A percentile compares a stretch with the other conserved stretches of the same genome.
These are phyloP conservation scores for Equus przewalskii DNA, from an alignment of 2,113 vertebrate genomes.

Conservation along the genomic window DNA sequence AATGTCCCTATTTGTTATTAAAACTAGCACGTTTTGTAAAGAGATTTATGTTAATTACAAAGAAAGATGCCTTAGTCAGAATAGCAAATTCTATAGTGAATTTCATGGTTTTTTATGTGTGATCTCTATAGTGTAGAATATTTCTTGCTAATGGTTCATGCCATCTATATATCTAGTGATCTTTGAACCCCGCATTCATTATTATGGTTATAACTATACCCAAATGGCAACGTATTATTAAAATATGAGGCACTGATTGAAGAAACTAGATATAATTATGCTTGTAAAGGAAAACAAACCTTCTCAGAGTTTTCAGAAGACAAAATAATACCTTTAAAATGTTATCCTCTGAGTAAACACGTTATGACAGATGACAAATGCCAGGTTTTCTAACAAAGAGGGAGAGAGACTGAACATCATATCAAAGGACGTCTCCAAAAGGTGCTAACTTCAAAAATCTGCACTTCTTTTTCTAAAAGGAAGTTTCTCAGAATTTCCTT, in stretches of 20 bases:
- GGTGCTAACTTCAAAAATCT: conserved; percentile 34
- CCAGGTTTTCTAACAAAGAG: conserved; percentile 57
- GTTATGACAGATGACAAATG: conserved; percentile 70
- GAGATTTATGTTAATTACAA: conserved; percentile 81
- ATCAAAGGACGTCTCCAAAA: conserved; percentile 59
- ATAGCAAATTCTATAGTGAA: conserved; percentile 74
- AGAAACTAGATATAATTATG: conserved; percentile 79
- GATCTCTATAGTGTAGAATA: conserved; percentile 73
- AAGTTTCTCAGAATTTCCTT: conserved; percentile 38
- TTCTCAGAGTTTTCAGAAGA: conserved; percentile 78
- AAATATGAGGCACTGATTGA: conserved; percentile 82
- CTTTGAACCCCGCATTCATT: conserved; percentile 82
- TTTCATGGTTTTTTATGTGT: conserved; percentile 71
- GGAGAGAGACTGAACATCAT: not conserved
- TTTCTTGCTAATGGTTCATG: conserved; percentile 82
- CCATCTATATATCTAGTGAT: conserved; percentile 78
- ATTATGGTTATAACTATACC: conserved; percentile 81
- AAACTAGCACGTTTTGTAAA: conserved; percentile 77
- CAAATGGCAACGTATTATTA: conserved; percentile 80
- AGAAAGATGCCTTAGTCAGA: conserved; percentile 68
- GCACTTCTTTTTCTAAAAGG: not conserved
- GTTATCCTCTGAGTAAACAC: conserved; percentile 70
- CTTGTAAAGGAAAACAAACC: conserved; percentile 78
- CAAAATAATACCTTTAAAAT: conserved; percentile 80
- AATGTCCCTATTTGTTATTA: conserved; percentile 80